Conservation (phyloP, 2,888 invertebrate species). For the Idaea aversata region DNA sequence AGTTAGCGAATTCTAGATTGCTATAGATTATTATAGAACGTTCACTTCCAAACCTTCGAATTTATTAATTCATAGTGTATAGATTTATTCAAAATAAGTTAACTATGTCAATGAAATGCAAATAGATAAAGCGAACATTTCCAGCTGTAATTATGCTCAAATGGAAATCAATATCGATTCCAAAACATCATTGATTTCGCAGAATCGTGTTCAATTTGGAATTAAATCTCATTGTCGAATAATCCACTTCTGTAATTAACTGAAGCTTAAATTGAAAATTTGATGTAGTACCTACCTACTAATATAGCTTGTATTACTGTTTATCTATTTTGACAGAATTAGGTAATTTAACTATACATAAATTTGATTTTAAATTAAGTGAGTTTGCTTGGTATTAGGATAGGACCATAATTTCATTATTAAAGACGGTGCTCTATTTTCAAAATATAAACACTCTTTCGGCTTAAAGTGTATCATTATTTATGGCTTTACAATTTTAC, state of each 20-base stretch:
- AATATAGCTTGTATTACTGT: conserved; percentile 14
- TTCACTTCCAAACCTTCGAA: neutral
- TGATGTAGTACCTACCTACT: conserved; percentile 10
- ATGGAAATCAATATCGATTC: conserved; percentile 18
- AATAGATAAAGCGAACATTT: conserved; percentile 4
- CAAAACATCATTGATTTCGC: conserved; percentile 15
- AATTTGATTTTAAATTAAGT: neutral
- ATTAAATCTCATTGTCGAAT: conserved; percentile 45
- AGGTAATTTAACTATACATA: conserved; percentile 29
- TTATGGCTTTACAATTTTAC: too few relatives aligned
- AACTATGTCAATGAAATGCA: conserved; percentile 1
- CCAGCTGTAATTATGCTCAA: conserved; percentile 12
- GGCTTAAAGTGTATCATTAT: too few relatives aligned
- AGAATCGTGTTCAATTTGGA: conserved; percentile 35
- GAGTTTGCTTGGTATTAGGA: too few relatives aligned
- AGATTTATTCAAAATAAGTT: neutral
- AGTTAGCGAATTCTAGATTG: too few relatives aligned
- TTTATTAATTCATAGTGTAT: neutral
- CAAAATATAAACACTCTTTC: neutral
- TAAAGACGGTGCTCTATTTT: neutral
- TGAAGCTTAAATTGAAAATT: conserved; percentile 41
- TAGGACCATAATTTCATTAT: neutral
- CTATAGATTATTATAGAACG: neutral
- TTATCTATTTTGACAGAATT: conserved; percentile 40
- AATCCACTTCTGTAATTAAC: conserved; percentile 46